These are phyloP conservation scores for Scaptomyza parva DNA, from an alignment of 2,888 invertebrate genomes.

Conservation along the genomic window DNA sequence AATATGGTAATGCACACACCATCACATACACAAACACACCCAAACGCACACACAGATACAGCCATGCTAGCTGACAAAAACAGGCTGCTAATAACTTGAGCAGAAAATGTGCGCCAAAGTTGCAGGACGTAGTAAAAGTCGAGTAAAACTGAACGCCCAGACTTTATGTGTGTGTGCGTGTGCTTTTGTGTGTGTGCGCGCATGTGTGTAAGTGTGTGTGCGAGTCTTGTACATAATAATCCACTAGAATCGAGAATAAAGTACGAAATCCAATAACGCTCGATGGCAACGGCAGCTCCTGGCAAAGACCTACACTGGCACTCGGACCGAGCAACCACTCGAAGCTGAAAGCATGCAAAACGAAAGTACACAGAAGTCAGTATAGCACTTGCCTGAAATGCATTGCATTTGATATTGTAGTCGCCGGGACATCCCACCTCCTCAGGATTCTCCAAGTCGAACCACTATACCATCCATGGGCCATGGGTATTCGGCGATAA, in stretches of 20 bases:
- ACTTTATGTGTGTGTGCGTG: constrained; percentile 19
- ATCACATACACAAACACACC: constrained; percentile 34
- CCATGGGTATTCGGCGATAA: constrained; percentile 69
- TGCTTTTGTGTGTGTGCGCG: constrained; percentile 18
- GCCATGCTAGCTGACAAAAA: constrained; percentile 72
- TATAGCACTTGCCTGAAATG: constrained; percentile 86
- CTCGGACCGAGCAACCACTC: constrained; percentile 54
- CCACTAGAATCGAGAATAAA: constrained; percentile 79
- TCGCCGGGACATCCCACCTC: constrained; percentile 88
- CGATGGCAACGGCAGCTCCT: constrained; percentile 70
- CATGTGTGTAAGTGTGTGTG: constrained; percentile 37
- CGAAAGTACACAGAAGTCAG: constrained; percentile 57
- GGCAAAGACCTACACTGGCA: constrained; percentile 62
- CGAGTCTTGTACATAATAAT: constrained; percentile 78
- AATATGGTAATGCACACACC: constrained; percentile 79
- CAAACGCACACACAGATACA: constrained; percentile 34
- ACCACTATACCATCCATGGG: constrained; percentile 88
- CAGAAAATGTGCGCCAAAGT: constrained; percentile 79
- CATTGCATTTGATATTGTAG: constrained; percentile 88
- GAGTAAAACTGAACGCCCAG: constrained; percentile 69
- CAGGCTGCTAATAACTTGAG: constrained; percentile 80
- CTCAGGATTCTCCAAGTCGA: constrained; percentile 93
- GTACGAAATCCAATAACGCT: constrained; percentile 81
- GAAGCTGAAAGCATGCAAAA: constrained; percentile 74
- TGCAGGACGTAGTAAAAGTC: constrained; percentile 80